Percentiles rank a stretch among this genome's conserved stretches.
phyloP scores from a whole-genome alignment of 2,797 vertebrate genomes.

The Bovichtus variegatus region DNA sequence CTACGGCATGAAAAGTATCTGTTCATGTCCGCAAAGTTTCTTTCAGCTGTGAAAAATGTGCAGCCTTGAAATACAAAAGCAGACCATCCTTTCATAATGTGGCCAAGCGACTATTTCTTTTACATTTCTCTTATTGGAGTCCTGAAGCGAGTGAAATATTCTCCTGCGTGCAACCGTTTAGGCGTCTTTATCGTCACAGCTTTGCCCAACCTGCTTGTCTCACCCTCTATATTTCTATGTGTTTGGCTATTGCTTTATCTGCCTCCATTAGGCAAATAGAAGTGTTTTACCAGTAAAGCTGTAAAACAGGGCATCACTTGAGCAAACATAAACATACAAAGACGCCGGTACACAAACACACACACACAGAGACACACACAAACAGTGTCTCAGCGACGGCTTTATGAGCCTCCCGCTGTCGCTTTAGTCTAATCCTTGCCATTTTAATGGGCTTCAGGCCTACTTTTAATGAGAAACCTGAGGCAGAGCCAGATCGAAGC shows the following conservation, averaged over 20 bases:
- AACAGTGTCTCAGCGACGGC: slow-evolving; percentile 46
- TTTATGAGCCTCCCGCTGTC: slow-evolving; percentile 64
- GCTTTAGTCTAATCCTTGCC: slow-evolving; percentile 66
- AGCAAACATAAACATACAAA: slow-evolving; percentile 24
- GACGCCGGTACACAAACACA: not conserved
- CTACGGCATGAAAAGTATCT: not conserved
- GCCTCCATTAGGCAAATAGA: slow-evolving; percentile 14
- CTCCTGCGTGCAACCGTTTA: not conserved
- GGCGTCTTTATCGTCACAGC: no score
- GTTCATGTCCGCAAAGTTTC: not conserved
- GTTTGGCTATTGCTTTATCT: slow-evolving; percentile 15
- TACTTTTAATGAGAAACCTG: slow-evolving; percentile 65
- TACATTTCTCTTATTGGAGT: not conserved
- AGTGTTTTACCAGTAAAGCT: slow-evolving; percentile 20
- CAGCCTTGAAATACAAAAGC: slow-evolving; percentile 18
- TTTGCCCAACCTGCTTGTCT: not conserved
- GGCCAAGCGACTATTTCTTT: not conserved
- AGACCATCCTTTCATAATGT: not conserved
- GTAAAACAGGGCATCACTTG: slow-evolving; percentile 33
- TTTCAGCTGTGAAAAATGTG: not conserved
- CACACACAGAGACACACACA: slow-evolving; percentile 3
- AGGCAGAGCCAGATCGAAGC: slow-evolving; percentile 27
- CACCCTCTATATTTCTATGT: not conserved
- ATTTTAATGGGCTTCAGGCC: slow-evolving; percentile 72
- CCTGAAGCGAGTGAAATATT: not conserved